phyloP scores from a whole-genome alignment of 2,797 vertebrate species.

The Chaunax sp. region DNA sequence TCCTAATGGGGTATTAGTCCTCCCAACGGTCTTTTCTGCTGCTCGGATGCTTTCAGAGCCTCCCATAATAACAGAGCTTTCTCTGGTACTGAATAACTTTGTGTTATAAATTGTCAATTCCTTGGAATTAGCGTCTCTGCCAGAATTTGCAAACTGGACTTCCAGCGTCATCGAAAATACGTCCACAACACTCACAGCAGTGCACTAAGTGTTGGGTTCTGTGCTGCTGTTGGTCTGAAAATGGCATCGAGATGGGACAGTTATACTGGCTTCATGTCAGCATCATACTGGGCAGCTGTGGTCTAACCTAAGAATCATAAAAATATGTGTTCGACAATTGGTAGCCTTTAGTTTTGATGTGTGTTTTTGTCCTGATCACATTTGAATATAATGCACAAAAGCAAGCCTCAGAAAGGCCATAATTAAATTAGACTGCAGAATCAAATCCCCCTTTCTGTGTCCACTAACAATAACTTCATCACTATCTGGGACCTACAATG shows the following conservation, averaged over 20 bases:
- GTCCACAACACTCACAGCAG: constrained; percentile 19
- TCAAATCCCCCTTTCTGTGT: constrained; percentile 66
- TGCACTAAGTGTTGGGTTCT: constrained; percentile 8
- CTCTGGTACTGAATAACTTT: constrained; percentile 11
- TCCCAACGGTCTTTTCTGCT: background rate
- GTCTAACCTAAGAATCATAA: constrained; percentile 17
- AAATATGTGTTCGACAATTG: background rate
- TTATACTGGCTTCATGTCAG: constrained; percentile 37
- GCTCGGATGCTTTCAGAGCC: constrained; percentile 17
- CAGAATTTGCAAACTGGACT: constrained; percentile 35
- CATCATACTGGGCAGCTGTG: constrained; percentile 8
- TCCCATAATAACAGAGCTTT: constrained; percentile 6
- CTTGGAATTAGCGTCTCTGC: constrained; percentile 13
- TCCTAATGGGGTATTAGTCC: background rate
- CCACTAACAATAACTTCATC: constrained; percentile 71
- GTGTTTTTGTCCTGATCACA: constrained; percentile 19
- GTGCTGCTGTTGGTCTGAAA: constrained; percentile 18
- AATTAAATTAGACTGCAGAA: constrained; percentile 64
- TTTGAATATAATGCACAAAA: constrained; percentile 42
- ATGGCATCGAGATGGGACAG: constrained; percentile 25
- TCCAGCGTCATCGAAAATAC: constrained; percentile 24
- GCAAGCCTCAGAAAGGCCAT: constrained; percentile 29
- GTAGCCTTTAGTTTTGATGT: constrained; percentile 20
- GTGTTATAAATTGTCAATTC: constrained; percentile 6
- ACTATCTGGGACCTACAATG: constrained; percentile 59